Evolutionary conservation across 2,797 vertebrate species (phyloP).

Genomic region (Poliocrania exsul): DNA sequence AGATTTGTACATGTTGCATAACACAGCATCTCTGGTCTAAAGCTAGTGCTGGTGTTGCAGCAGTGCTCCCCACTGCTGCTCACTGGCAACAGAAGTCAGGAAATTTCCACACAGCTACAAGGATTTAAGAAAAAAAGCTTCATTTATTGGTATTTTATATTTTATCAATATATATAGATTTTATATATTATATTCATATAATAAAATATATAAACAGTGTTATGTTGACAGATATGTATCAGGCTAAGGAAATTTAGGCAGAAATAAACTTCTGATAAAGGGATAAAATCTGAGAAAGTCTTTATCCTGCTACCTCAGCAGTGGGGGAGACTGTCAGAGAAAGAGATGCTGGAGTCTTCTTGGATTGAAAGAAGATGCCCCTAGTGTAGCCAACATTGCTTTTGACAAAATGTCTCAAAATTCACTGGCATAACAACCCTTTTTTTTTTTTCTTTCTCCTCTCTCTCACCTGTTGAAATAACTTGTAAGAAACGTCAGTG

Average conservation of each 20-base stretch:
- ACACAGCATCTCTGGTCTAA: neutral
- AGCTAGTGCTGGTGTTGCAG: neutral
- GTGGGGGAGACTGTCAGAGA: neutral
- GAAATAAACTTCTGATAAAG: neutral
- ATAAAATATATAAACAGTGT: neutral
- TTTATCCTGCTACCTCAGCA: neutral
- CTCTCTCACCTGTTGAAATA: neutral
- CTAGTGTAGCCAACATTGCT: neutral
- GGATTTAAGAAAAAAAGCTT: neutral
- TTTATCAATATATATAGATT: neutral
- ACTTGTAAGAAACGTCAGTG: neutral
- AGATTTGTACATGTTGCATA: neutral
- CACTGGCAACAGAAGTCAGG: fast-evolving
- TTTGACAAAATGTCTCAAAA: neutral
- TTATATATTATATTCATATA: neutral
- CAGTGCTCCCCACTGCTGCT: neutral
- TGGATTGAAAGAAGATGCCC: neutral
- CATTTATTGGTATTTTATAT: neutral
- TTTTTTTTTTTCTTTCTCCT: neutral
- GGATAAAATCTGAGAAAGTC: neutral
- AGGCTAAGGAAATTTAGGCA: neutral
- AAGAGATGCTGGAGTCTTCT: neutral
- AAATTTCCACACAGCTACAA: neutral
- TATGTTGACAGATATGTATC: neutral
- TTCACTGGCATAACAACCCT: fast-evolving